A percentile compares a stretch with the other conserved stretches of the same genome.
Conservation (phyloP, 2,888 invertebrate genomes). For the Augochlorella aurata region DNA sequence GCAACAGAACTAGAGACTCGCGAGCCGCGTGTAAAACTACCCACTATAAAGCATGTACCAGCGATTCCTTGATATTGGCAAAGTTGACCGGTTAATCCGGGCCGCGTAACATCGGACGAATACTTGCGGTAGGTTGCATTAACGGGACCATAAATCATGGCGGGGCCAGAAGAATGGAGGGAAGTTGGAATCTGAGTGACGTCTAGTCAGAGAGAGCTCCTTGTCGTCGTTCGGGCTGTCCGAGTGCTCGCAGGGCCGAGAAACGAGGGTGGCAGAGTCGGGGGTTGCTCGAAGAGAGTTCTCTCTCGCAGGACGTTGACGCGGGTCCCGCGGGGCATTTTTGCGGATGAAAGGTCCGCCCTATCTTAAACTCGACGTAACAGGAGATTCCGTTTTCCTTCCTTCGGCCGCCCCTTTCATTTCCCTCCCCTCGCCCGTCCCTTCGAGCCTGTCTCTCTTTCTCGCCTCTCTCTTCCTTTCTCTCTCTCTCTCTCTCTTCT, state of each 20-base stretch:
- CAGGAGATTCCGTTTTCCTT: conserved; percentile 52
- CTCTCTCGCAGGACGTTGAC: conserved; percentile 76
- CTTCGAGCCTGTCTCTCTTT: background rate
- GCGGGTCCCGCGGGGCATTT: conserved; percentile 80
- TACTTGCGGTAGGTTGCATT: conserved; percentile 65
- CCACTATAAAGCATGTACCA: background rate
- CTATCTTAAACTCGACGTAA: conserved; percentile 68
- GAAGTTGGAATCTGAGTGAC: conserved; percentile 70
- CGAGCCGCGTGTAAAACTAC: background rate
- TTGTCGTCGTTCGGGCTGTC: conserved; percentile 63
- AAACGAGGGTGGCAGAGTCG: conserved; percentile 27
- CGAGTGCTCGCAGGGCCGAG: conserved; percentile 60
- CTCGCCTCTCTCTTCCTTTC: background rate
- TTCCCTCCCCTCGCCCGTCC: conserved; percentile 2
- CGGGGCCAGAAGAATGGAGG: conserved; percentile 62
- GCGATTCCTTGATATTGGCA: conserved; percentile 1
- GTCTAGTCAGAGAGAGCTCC: conserved; percentile 67
- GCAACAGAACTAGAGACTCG: no score
- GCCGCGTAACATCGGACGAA: conserved; percentile 49
- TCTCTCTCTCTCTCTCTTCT: background rate
- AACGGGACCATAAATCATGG: conserved; percentile 76
- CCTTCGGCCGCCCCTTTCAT: conserved; percentile 21
- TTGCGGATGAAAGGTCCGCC: conserved; percentile 74
- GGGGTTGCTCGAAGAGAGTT: conserved; percentile 12
- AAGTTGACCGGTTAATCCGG: conserved; percentile 48